Evolutionary conservation across 2,797 vertebrate genomes (phyloP), one percentile per base, ranked within the genome.

Genomic region (Menidia menidia): DNA sequence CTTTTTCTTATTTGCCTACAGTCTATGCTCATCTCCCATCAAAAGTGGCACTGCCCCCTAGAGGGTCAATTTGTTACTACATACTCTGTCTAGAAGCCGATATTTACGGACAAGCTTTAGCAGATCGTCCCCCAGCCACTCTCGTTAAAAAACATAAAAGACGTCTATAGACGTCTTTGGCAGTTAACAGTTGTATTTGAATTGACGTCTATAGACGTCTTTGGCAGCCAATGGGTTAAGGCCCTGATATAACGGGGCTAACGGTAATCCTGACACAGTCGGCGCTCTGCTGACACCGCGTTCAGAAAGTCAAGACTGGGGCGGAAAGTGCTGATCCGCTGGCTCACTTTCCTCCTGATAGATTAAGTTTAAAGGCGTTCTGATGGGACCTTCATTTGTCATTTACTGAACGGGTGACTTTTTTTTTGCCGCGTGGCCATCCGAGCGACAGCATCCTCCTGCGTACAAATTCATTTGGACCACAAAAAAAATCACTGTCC

Each of bases 191-290:
- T 25, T 25, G 25, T 25, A 2, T 25, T 25, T 25, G 25, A 25
- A 25, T 25, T 25, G 25, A 25, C 25, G 25, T 25, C 25, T 25
- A 25, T 25, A 25, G 25, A 25, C 25, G 25, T 25, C 25, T 25
- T 25, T 2, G 25, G 25, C 25, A 25, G 25, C 25, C 25, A 25
- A 25, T 25, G 25, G 2, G 25, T 81, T 64, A 58, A 73, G 63
- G 47, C 69, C 25, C 68, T 48, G 35, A 76, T 84, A 76, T 75
- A 81, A 87, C 58, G n/a, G 57, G 61, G 73, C 75, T 72, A 81
- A 81, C 63, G 80, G 81, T 82, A 82, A 88, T 85, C 86, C 87
- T 85, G 84, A 89, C 87, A 87, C 84, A 83, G 87, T 87, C 80
- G 84, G 79, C 71, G 66, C 71, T 86, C 71, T 88, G 89, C 88